phyloP scores from a whole-genome alignment of 2,113 vertebrate genomes.

The Hypomesus transpacificus region DNA sequence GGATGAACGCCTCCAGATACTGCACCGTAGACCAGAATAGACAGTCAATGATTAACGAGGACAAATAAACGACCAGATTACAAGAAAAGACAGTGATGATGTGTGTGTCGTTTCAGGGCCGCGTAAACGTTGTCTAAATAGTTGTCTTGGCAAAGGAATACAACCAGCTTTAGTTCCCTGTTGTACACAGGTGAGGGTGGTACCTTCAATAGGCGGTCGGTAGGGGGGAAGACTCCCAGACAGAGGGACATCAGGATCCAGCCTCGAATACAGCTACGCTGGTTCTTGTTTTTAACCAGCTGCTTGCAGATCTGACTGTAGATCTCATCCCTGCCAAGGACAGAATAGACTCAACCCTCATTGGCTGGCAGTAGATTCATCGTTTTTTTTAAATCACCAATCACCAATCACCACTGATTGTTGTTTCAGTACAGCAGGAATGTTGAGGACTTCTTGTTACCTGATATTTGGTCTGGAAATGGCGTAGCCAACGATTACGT shows the following conservation, averaged over 20 bases:
- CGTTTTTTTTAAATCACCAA: too few relatives aligned
- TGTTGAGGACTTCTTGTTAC: constrained; percentile 56
- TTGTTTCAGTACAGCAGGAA: too few relatives aligned
- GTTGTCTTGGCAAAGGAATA: too few relatives aligned
- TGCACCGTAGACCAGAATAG: constrained; percentile 39
- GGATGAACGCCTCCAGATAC: constrained; percentile 86
- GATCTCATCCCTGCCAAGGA: constrained; percentile 86
- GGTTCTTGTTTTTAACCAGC: constrained; percentile 78
- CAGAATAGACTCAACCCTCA: background rate
- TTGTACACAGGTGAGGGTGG: too few relatives aligned
- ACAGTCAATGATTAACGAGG: background rate
- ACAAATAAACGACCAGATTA: background rate
- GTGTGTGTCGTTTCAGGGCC: too few relatives aligned
- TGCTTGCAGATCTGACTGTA: constrained; percentile 99
- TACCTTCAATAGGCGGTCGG: constrained; percentile 82
- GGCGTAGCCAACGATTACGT: constrained; percentile 84
- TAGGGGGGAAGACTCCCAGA: constrained; percentile 88
- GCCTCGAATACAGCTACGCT: constrained; percentile 75
- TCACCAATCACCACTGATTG: too few relatives aligned
- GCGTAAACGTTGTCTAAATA: too few relatives aligned
- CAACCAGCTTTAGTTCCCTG: too few relatives aligned
- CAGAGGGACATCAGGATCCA: constrained; percentile 91
- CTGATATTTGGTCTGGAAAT: constrained; percentile 79
- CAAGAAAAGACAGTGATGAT: too few relatives aligned
- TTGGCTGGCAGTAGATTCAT: too few relatives aligned